phyloP scores from a whole-genome alignment of 2,888 invertebrate species.

The Megamerina dolium region DNA sequence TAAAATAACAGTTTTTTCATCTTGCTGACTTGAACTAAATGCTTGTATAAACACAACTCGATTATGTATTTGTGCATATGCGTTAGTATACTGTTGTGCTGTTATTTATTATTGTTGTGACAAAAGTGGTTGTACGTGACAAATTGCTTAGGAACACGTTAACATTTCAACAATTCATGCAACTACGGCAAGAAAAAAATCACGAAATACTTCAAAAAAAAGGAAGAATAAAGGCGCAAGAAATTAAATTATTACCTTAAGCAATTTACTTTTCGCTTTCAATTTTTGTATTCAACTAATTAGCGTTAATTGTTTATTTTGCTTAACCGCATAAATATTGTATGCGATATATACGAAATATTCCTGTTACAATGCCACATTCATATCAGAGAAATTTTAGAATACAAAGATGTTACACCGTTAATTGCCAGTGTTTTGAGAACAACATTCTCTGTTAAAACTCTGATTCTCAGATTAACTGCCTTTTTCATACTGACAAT shows the following conservation, averaged over 20 bases:
- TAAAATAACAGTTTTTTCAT: too few relatives aligned
- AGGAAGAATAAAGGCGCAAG: too few relatives aligned
- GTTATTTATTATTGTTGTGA: neutral
- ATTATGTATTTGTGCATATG: neutral
- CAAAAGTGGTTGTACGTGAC: slow-evolving; percentile 42
- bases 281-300: neutral
- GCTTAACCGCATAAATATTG: slow-evolving; percentile 4
- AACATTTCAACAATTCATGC: slow-evolving; percentile 26
- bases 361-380: too few relatives aligned
- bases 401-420: neutral
- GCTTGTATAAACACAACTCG: too few relatives aligned
- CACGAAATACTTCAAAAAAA: neutral
- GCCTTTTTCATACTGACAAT: neutral
- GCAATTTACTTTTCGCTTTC: neutral
- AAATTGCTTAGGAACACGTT: slow-evolving; percentile 48
- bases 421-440: neutral
- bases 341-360: too few relatives aligned
- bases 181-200: too few relatives aligned
- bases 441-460: neutral
- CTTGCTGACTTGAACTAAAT: too few relatives aligned
- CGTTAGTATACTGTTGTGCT: too few relatives aligned
- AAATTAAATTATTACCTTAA: slow-evolving; percentile 16
- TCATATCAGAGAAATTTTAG: too few relatives aligned
- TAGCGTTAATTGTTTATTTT: neutral
- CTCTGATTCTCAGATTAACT: neutral